Evolutionary conservation across 2,113 vertebrate genomes (phyloP), one percentile per base, ranked within the genome.

Genomic region (Mirza zaza): DNA sequence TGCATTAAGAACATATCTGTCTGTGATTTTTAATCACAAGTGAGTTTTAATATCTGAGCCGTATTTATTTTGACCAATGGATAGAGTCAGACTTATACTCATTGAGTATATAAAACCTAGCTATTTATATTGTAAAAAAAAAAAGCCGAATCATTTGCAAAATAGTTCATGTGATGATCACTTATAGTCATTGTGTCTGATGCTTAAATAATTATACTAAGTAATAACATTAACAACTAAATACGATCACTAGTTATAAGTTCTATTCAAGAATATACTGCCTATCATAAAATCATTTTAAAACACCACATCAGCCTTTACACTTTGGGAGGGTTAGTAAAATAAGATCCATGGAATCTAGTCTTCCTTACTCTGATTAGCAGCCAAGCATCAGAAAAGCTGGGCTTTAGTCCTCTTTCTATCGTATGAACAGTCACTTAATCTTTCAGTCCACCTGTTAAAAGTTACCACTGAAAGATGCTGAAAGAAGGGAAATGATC

Each of bases 31-130:
- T n/a, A n/a, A n/a, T n/a, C n/a, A n/a, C 76, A 92, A 36, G 15
- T 70, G 92, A 87, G 17, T 87, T 96, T 94, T 73, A 15, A 55
- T 96, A 97, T 55, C 23, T 81, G 52, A 11, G 71, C 75, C 59
- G 81, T 48, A 91, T 87, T 68, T 93, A 88, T 67, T 96, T 96
- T 87, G 59, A 82, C 73, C 20, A 52, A 85, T 48, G 83, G 12
- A 61, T 86, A 25, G 45, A 79, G n/a, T 89, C 65, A 84, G 29
- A 87, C 57, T 89, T 80, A 89, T 36, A 81, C 21, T 97, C 91
- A 86, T 17, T 80, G 21, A 71, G 23, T 52, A 77, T 27, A 83
- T 13, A 77, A 59, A 93, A 94, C 11, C 85, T 85, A 25, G n/a
- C 20, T 65, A 82, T 63, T 76, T 63, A 36, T 92, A 45, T 65